Evolutionary conservation across 1,140 invertebrate species (phyloP).

Genomic region (Zaprionus davidi): DNA sequence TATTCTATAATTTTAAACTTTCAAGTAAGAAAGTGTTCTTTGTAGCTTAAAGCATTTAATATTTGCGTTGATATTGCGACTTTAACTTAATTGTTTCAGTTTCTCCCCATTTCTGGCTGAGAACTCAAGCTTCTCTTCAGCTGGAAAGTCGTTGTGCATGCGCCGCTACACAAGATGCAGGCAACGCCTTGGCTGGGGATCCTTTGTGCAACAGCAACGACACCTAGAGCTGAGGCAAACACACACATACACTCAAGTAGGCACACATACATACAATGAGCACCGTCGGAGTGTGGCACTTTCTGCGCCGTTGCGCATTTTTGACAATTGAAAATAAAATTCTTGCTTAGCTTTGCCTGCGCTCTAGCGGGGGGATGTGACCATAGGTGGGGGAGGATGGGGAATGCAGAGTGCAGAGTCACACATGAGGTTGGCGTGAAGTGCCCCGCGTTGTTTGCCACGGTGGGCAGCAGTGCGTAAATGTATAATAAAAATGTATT

Average conservation of each 20-base stretch:
- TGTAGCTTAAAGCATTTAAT: neutral
- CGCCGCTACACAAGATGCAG: slow-evolving; percentile 57
- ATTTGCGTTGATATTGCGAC: neutral
- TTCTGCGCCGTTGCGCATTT: slow-evolving; percentile 68
- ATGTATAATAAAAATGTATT: slow-evolving; percentile 48
- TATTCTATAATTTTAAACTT: too few relatives aligned
- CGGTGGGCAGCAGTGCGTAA: slow-evolving; percentile 39
- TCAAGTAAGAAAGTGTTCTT: too few relatives aligned
- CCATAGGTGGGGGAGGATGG: neutral
- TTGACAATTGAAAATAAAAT: slow-evolving; percentile 72
- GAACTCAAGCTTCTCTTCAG: slow-evolving; percentile 10
- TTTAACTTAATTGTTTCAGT: slow-evolving; percentile 43
- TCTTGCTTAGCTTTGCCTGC: slow-evolving; percentile 44
- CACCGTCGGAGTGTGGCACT: slow-evolving; percentile 69
- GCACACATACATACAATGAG: slow-evolving; percentile 18
- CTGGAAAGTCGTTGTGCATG: slow-evolving; percentile 27
- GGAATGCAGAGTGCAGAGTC: neutral
- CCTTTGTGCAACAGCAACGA: slow-evolving; percentile 55
- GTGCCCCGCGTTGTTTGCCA: slow-evolving; percentile 44
- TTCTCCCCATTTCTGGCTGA: slow-evolving; percentile 5
- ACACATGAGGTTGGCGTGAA: slow-evolving; percentile 36
- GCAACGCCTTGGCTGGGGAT: slow-evolving; percentile 51
- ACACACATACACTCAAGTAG: slow-evolving; percentile 29
- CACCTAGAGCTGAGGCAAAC: slow-evolving; percentile 41
- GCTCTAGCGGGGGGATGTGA: neutral